A percentile compares a stretch with the other conserved stretches of the same genome.
These are phyloP conservation scores for Perodicticus potto DNA, from an alignment of 2,797 vertebrate species.

Conservation along the genomic window DNA sequence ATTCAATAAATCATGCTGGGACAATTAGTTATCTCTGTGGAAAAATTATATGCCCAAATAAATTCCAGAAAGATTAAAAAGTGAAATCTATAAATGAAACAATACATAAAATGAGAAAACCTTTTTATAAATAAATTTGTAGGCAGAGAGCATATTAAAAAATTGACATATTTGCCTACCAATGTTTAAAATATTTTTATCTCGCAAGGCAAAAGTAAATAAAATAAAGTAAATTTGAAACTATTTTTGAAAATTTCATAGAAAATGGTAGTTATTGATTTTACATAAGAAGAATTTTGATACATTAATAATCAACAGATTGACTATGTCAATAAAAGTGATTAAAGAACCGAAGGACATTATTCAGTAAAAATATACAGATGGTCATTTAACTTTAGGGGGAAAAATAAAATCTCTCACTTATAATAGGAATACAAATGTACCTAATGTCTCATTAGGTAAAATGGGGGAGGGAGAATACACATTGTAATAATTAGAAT, in stretches of 20 bases:
- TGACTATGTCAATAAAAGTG: conserved; percentile 34
- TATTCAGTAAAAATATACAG: conserved; percentile 21
- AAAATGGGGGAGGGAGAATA: not conserved
- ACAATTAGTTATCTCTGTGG: conserved; percentile 68
- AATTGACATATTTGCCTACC: not conserved
- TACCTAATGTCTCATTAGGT: not conserved
- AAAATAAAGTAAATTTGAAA: not conserved
- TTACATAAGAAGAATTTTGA: not conserved
- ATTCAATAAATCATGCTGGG: conserved; percentile 70
- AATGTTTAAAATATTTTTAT: conserved; percentile 57
- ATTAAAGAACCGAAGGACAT: not conserved
- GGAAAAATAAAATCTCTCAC: conserved; percentile 13
- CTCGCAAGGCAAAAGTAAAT: conserved; percentile 41
- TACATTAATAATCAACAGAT: conserved; percentile 26
- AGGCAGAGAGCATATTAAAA: conserved; percentile 21
- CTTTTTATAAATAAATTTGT: conserved; percentile 47
- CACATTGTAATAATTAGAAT: not conserved
- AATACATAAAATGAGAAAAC: conserved; percentile 32
- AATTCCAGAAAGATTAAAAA: conserved; percentile 69
- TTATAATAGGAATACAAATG: conserved; percentile 58
- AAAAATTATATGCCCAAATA: conserved; percentile 68
- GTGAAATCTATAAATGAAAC: conserved; percentile 51
- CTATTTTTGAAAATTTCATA: conserved; percentile 26
- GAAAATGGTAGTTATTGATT: not conserved
- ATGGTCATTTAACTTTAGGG: not conserved